Evolutionary conservation across 2,113 vertebrate species (phyloP).

Genomic region (Mustelus asterias): DNA sequence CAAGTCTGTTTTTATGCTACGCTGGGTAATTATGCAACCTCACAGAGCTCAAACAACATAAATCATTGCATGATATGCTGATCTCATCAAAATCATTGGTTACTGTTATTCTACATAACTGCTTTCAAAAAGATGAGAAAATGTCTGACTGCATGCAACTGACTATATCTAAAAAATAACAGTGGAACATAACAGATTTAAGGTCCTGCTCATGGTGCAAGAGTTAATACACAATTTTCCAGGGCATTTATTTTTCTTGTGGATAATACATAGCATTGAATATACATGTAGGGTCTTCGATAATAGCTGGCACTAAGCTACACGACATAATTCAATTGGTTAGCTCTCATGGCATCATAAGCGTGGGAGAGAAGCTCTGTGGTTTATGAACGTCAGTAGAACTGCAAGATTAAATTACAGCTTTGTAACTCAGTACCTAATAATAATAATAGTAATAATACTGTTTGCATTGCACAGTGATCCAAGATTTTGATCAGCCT

Average conservation of each 20-base stretch:
- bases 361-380: neutral
- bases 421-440: neutral
- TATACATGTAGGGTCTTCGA: neutral
- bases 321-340: constrained; percentile 1
- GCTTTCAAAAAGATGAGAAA: neutral
- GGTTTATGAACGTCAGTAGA: neutral
- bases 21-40: neutral
- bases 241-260: neutral
- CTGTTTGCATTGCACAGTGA: neutral
- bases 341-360: neutral
- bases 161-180: neutral
- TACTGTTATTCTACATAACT: neutral
- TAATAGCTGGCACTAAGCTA: neutral
- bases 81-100: neutral
- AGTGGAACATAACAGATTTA: neutral
- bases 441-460: too few relatives aligned
- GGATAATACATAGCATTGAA: constrained; percentile 7
- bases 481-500: neutral
- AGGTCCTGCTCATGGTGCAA: neutral
- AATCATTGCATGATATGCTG: neutral
- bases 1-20: neutral
- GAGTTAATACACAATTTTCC: constrained; percentile 10
- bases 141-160: neutral
- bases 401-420: constrained; percentile 13
- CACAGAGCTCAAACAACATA: neutral